Percentiles rank a stretch among this genome's conserved stretches.
These are phyloP conservation scores for Gymnarchus niloticus DNA, from an alignment of 2,113 vertebrate species.

Conservation along the genomic window DNA sequence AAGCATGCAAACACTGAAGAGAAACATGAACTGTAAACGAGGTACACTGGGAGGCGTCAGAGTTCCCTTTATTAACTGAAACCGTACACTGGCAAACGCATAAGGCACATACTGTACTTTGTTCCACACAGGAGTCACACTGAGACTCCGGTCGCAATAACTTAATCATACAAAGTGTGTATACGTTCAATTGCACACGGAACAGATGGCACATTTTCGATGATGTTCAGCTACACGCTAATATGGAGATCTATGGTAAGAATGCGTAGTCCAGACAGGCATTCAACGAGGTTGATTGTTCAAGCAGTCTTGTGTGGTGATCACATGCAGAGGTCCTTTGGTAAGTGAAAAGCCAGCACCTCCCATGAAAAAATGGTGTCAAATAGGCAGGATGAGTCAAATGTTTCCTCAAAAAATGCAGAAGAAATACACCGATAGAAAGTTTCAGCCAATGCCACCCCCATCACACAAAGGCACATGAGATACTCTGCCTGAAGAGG, in stretches of 20 bases:
- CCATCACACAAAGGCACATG: constrained; percentile 65
- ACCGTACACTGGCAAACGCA: constrained; percentile 30
- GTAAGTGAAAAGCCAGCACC: constrained; percentile 30
- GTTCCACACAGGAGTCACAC: constrained; percentile 29
- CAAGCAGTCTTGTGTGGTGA: constrained; percentile 15
- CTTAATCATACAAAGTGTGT: constrained; percentile 27
- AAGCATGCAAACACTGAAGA: not conserved
- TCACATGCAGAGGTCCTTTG: constrained; percentile 43
- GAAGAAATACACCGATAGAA: not conserved
- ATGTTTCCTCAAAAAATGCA: constrained; percentile 18
- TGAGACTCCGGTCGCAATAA: constrained; percentile 33
- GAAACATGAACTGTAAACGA: too few species aligned
- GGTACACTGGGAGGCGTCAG: not conserved
- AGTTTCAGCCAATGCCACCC: constrained; percentile 10
- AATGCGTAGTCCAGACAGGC: not conserved
- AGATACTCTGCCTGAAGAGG: constrained; percentile 54
- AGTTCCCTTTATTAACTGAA: constrained; percentile 43
- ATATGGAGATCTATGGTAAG: not conserved
- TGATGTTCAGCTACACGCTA: constrained; percentile 14
- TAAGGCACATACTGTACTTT: constrained; percentile 48
- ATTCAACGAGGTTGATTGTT: not conserved
- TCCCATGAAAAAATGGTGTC: constrained; percentile 23
- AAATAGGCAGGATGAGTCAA: constrained; percentile 23
- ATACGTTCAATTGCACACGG: constrained; percentile 22
- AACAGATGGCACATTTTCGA: not conserved